Evolutionary conservation across 2,888 invertebrate species (phyloP).

Genomic region (Microplitis deprimator): DNA sequence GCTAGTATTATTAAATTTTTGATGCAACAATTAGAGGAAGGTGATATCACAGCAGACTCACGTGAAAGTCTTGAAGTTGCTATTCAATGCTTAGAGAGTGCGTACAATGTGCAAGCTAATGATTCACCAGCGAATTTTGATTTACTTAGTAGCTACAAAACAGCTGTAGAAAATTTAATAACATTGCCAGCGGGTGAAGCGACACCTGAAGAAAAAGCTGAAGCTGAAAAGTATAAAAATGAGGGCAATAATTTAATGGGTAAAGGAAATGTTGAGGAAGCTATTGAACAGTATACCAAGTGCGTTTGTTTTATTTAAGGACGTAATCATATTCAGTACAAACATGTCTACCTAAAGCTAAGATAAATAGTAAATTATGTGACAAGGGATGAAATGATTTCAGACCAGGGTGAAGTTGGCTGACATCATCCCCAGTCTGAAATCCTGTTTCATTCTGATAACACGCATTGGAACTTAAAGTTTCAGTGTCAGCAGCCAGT

Average conservation of each 20-base stretch:
- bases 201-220: conserved; percentile 74
- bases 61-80: conserved; percentile 93
- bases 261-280: conserved; percentile 83
- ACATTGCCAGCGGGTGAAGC: conserved; percentile 60
- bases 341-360: no score
- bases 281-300: conserved; percentile 85
- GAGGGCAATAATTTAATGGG: conserved; percentile 94
- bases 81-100: conserved; percentile 93
- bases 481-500: no score
- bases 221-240: conserved; percentile 89
- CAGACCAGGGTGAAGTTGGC: no score
- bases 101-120: conserved; percentile 81
- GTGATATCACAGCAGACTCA: conserved; percentile 69
- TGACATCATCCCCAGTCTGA: no score
- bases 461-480: no score
- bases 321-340: neutral
- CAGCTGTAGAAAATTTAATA: conserved; percentile 59
- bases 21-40: conserved; percentile 74
- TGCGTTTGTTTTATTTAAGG: conserved; percentile 57
- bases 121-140: conserved; percentile 70
- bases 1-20: conserved; percentile 76
- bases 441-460: no score
- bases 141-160: conserved; percentile 72
- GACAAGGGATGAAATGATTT: no score
- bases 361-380: no score